A percentile compares a stretch with the other conserved stretches of the same genome.
Evolutionary conservation across 2,797 vertebrate species (phyloP).

Genomic region (Gorsachius magnificus): DNA sequence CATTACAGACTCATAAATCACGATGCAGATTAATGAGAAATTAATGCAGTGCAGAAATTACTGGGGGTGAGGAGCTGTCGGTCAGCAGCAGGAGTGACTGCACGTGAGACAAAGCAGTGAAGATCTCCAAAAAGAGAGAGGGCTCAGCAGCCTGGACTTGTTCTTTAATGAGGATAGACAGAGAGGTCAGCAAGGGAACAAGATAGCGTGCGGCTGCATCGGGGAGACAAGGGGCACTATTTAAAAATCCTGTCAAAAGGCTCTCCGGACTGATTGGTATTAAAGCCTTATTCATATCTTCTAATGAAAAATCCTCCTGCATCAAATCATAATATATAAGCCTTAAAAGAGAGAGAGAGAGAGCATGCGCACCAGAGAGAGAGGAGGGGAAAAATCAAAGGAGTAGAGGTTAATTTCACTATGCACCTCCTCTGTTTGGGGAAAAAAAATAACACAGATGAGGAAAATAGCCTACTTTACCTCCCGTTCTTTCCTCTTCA

Average conservation of each 20-base stretch:
- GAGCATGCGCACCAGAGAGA: background rate
- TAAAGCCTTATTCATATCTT: conserved; percentile 29
- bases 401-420: conserved; percentile 34
- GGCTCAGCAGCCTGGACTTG: background rate
- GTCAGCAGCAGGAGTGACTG: conserved; percentile 40
- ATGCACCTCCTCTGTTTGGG: conserved; percentile 24
- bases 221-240: conserved; percentile 28
- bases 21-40: conserved; percentile 61
- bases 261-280: conserved; percentile 23
- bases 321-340: conserved; percentile 21
- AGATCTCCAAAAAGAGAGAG: background rate
- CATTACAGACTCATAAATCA: conserved; percentile 63
- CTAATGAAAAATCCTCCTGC: conserved; percentile 56
- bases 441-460: background rate
- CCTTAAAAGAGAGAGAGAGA: background rate
- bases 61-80: conserved; percentile 43
- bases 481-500: background rate
- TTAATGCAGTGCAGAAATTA: conserved; percentile 64
- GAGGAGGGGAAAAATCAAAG: background rate
- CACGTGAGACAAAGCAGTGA: conserved; percentile 15
- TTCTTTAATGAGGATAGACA: conserved; percentile 52
- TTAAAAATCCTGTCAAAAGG: conserved; percentile 53
- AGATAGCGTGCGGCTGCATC: background rate
- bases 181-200: conserved; percentile 29
- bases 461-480: conserved; percentile 36